Conservation (phyloP, 2,113 vertebrate species). For the Papio anubis region DNA sequence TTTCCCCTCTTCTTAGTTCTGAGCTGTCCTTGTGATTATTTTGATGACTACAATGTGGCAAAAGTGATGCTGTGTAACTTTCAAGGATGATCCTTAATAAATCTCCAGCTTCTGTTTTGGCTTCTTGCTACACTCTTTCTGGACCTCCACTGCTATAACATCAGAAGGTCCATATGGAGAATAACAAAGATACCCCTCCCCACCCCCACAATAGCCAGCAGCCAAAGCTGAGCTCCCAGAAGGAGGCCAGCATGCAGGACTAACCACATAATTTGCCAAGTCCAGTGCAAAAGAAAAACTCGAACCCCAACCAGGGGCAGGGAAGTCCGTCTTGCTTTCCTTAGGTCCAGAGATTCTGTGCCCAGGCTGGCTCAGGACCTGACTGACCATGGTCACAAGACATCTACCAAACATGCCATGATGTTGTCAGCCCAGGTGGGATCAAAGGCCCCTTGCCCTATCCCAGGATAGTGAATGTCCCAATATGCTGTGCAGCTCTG, state of each 20-base stretch:
- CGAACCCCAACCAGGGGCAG: not conserved
- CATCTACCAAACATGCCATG: too few species aligned
- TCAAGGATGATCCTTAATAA: not conserved
- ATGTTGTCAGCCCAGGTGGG: not conserved
- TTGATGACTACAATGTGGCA: not conserved
- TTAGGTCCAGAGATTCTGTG: not conserved
- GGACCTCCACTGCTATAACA: not conserved
- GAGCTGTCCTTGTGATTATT: not conserved
- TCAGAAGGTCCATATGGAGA: not conserved
- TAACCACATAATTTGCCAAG: not conserved
- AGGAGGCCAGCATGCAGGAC: not conserved
- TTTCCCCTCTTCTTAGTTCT: not conserved
- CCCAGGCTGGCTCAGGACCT: not conserved
- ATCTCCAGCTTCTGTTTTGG: not conserved
- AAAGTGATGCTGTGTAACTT: not conserved
- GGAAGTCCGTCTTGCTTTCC: not conserved
- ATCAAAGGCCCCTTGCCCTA: not conserved
- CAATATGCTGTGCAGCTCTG: too few species aligned
- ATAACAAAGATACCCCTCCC: not conserved
- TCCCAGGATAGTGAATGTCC: not conserved
- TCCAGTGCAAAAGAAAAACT: not conserved
- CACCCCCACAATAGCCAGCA: not conserved
- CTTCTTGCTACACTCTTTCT: not conserved
- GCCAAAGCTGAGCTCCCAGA: not conserved
- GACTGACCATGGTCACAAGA: not conserved